These are phyloP conservation scores for Spea bombifrons DNA, from an alignment of 2,113 vertebrate genomes.

Conservation along the genomic window DNA sequence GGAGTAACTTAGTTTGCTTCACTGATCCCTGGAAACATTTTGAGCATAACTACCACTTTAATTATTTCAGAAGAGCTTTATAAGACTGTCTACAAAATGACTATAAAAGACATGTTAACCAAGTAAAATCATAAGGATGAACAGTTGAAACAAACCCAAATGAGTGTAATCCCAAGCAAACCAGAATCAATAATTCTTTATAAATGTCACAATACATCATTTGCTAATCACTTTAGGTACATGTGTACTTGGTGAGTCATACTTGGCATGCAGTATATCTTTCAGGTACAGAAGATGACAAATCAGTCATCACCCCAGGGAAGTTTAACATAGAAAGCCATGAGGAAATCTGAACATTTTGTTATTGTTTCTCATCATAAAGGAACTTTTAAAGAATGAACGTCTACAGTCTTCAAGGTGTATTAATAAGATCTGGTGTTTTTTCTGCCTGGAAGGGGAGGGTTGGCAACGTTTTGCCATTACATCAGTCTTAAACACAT, in stretches of 20 bases:
- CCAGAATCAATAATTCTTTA: not conserved
- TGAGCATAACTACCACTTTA: too few relatives aligned
- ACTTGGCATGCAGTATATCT: not conserved
- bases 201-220: conserved; percentile 6
- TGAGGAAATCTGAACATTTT: conserved; percentile 12
- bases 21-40: too few relatives aligned
- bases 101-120: too few relatives aligned
- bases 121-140: too few relatives aligned
- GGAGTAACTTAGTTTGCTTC: too few relatives aligned
- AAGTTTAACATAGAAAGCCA: not conserved
- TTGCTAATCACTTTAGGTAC: not conserved
- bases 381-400: not conserved
- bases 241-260: not conserved
- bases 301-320: not conserved
- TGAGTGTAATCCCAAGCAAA: not conserved
- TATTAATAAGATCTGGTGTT: too few relatives aligned
- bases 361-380: not conserved
- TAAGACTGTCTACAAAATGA: too few relatives aligned
- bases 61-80: too few relatives aligned
- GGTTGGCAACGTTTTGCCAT: too few relatives aligned
- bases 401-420: too few relatives aligned
- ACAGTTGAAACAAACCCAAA: not conserved
- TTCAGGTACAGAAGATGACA: not conserved
- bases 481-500: too few relatives aligned
- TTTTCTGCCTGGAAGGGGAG: too few relatives aligned